Percentiles rank a stretch among this genome's conserved stretches.
phyloP scores from a whole-genome alignment of 2,888 invertebrate genomes.

The Lacanobia wlatinum region DNA sequence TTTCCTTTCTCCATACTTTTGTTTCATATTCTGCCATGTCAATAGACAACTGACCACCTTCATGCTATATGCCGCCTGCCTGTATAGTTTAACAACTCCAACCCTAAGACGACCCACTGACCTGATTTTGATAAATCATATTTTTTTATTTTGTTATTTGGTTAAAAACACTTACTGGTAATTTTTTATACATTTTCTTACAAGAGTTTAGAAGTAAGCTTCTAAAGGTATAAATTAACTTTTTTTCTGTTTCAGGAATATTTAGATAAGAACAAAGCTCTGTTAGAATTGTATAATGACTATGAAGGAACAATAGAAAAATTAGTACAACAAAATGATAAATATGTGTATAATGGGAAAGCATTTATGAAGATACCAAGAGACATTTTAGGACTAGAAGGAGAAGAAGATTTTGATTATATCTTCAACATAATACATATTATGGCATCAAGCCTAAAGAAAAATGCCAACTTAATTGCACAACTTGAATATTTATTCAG shows the following conservation, averaged over 20 bases:
- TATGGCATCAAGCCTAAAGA: slow-evolving; percentile 33
- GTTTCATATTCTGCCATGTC: neutral
- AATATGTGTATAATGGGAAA: neutral
- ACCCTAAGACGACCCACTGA: too few species aligned
- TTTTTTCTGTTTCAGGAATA: slow-evolving; percentile 43
- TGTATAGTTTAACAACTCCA: too few species aligned
- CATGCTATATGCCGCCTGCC: too few species aligned
- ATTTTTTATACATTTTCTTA: too few species aligned
- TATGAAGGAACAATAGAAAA: neutral
- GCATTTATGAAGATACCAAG: too few species aligned
- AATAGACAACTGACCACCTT: neutral
- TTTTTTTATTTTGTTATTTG: too few species aligned
- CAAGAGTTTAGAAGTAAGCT: neutral
- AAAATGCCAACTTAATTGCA: slow-evolving; percentile 38
- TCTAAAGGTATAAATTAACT: neutral
- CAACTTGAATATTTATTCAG: slow-evolving; percentile 59
- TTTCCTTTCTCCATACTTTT: neutral
- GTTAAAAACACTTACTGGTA: too few species aligned
- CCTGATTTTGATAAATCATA: too few species aligned
- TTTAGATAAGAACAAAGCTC: slow-evolving; percentile 16
- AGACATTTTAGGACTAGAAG: too few species aligned
- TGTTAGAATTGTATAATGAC: slow-evolving; percentile 3
- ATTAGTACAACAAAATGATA: too few species aligned
- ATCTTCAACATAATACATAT: neutral
- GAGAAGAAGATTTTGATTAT: neutral